phyloP scores from a whole-genome alignment of 2,888 invertebrate species.

The Pinctada fucata region DNA sequence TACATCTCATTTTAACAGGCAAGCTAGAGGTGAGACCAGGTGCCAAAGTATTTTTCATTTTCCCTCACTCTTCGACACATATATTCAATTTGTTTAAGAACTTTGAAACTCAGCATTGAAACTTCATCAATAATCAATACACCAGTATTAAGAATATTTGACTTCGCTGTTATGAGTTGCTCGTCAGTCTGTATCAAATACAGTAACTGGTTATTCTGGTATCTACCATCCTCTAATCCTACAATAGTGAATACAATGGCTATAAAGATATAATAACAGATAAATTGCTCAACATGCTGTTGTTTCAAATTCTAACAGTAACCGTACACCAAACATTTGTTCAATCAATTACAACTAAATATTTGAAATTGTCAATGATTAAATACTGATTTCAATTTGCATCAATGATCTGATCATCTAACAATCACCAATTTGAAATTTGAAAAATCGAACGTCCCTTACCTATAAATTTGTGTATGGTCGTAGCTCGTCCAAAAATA shows the following conservation, averaged over 20 bases:
- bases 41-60: conserved; percentile 23
- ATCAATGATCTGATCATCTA: too few species aligned
- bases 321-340: too few species aligned
- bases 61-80: conserved; percentile 19
- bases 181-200: conserved; percentile 35
- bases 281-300: too few species aligned
- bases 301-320: too few species aligned
- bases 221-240: conserved; percentile 36
- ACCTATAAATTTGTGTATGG: conserved; percentile 21
- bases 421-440: background rate
- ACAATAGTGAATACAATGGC: conserved; percentile 7
- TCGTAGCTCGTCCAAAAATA: conserved; percentile 7
- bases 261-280: background rate
- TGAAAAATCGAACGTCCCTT: background rate
- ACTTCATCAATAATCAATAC: conserved; percentile 40
- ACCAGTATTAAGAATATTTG: conserved; percentile 8
- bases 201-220: conserved; percentile 21
- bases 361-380: background rate
- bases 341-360: too few species aligned
- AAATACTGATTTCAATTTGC: background rate
- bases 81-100: conserved; percentile 27
- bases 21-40: conserved; percentile 30
- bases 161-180: conserved; percentile 7
- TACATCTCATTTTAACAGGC: conserved; percentile 32
- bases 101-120: conserved; percentile 35